Evolutionary conservation across 2,797 vertebrate genomes (phyloP).

Genomic region (Spatula versicolor): DNA sequence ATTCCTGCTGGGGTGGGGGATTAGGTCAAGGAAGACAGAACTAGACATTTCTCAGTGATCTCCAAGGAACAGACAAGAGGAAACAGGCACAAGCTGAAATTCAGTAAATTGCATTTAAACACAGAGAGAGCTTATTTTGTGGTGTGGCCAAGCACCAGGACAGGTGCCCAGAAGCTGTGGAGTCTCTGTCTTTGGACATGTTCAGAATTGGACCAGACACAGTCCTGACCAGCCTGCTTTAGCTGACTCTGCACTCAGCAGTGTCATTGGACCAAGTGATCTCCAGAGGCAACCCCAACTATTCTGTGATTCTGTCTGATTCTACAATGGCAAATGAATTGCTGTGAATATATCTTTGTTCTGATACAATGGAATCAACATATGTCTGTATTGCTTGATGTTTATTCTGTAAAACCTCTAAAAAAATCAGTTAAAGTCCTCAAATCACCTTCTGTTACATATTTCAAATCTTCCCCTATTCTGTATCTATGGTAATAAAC

Average conservation of each 20-base stretch:
- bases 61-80: not conserved
- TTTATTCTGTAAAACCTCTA: not conserved
- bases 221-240: not conserved
- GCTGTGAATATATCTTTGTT: not conserved
- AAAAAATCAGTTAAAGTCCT: not conserved
- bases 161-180: not conserved
- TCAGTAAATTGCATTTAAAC: not conserved
- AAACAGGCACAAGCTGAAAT: not conserved
- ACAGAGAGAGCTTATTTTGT: not conserved
- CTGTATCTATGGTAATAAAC: not conserved
- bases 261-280: not conserved
- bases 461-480: not conserved
- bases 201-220: not conserved
- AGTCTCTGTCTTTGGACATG: not conserved
- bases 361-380: not conserved
- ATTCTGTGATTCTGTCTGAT: not conserved
- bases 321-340: not conserved
- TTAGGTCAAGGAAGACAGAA: not conserved
- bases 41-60: not conserved
- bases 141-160: not conserved
- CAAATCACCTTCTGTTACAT: not conserved
- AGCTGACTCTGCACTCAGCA: not conserved
- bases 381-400: not conserved
- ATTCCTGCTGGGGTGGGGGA: not conserved
- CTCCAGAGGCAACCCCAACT: not conserved